Base-by-base conservation (phyloP, 2,797 vertebrate genomes). In the Craterocephalus amniculus region DNA sequence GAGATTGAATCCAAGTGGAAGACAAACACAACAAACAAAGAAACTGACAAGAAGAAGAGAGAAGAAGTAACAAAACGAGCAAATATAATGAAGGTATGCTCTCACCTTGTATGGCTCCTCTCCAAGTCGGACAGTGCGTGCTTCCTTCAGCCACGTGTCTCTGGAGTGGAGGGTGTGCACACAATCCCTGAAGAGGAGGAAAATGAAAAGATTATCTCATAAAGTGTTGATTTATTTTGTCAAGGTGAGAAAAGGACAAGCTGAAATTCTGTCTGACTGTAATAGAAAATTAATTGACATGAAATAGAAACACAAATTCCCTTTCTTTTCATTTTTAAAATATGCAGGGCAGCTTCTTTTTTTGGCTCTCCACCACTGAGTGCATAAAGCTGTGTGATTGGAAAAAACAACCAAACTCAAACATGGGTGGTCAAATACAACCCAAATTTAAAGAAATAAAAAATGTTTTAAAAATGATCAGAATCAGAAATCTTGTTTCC, bases 71-170 rank as follows among this genome's bases (percentile, higher is more conserved):
- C 32, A 58, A 61, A 7, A 45, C 8, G 26, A 54, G 52, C 26
- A 27, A 54, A 29, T 54, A 61, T 11, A 0, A 22, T 38, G 13
- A 40, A n/a, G 1, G 1, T 31, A 12, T n/a, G 27, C 9, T 52
- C 58, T 86, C 64, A 97, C 98, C 93, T 99, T 99, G 76, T 94
- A 99, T 0, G 98, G 98, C 67, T 95, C 91, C 84, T 99, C 98
- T 80, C 96, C 98, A 2, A 97, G 69, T 73, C 94, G 91, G 83
- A 99, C 97, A 38, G 97, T 98, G 16, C 95, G 92, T 4, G 97
- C 98, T 69, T 99, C 94, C 86, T 99, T 99, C 69, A 99, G 89
- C 98, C 98, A 99, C 0, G 96, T 97, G 88, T 99, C 98, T 87
- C 45, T 95, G 71, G 97, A 99, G 83, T 97, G 98, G 68, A 99